phyloP scores from a whole-genome alignment of 2,113 vertebrate species.

The Xyrauchen texanus region DNA sequence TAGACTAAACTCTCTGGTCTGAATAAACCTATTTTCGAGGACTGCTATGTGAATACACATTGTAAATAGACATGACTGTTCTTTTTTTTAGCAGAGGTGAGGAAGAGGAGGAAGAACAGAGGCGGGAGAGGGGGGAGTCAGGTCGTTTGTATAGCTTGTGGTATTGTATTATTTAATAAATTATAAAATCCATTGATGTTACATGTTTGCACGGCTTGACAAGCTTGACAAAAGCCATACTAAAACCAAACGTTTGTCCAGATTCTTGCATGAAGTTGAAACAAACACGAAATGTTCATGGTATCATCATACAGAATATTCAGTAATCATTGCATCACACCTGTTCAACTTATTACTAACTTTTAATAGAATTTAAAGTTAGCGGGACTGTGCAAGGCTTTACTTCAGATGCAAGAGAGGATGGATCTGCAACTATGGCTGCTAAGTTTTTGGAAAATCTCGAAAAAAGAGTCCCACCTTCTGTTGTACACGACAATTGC shows the following conservation, averaged over 20 bases:
- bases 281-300: constrained; percentile 54
- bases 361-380: no score
- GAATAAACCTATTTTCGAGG: neutral
- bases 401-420: neutral
- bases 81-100: constrained; percentile 78
- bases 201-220: constrained; percentile 71
- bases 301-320: constrained; percentile 48
- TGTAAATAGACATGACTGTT: constrained; percentile 68
- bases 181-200: constrained; percentile 63
- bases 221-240: constrained; percentile 53
- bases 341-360: neutral
- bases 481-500: neutral
- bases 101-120: constrained; percentile 81
- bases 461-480: neutral
- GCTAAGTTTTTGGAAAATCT: neutral
- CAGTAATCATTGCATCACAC: constrained; percentile 42
- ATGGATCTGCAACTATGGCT: neutral
- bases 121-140: constrained; percentile 79
- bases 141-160: constrained; percentile 82
- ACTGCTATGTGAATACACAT: constrained; percentile 53
- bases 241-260: constrained; percentile 1
- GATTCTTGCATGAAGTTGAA: constrained; percentile 45
- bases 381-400: neutral
- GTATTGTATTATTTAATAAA: constrained; percentile 69
- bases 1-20: neutral